Conservation (phyloP, 2,888 invertebrate genomes). For the Rhogogaster chlorosoma region DNA sequence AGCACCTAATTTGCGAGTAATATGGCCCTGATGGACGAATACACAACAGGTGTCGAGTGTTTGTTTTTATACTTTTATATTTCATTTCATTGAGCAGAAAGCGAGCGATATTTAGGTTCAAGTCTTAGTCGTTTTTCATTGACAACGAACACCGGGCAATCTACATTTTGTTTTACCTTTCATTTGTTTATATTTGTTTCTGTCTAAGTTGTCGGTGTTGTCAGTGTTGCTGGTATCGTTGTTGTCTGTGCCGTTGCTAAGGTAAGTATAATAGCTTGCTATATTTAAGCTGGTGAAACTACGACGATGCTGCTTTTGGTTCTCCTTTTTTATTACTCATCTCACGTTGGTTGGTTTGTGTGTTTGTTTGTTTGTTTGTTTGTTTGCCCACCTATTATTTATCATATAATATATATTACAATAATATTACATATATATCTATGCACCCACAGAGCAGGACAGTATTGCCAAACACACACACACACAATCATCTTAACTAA, state of each 20-base stretch:
- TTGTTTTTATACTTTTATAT: slow-evolving; percentile 22
- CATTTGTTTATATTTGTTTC: not conserved
- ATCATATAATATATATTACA: slow-evolving; percentile 73
- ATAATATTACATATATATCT: slow-evolving; percentile 72
- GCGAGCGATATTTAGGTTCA: slow-evolving; percentile 64
- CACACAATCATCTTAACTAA: not conserved
- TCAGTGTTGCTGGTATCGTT: not conserved
- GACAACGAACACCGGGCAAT: slow-evolving; percentile 61
- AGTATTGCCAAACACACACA: not conserved
- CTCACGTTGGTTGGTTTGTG: slow-evolving; percentile 50
- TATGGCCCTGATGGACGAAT: slow-evolving; percentile 58
- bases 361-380: slow-evolving; percentile 53
- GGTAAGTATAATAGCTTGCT: not conserved
- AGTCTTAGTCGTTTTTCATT: slow-evolving; percentile 61
- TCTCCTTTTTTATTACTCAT: slow-evolving; percentile 39
- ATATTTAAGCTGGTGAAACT: slow-evolving; percentile 13
- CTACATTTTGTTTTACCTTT: slow-evolving; percentile 13
- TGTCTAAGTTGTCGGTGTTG: not conserved
- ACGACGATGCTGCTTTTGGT: slow-evolving; percentile 2
- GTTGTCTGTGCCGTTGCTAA: not conserved
- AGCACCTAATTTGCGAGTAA: slow-evolving; percentile 58
- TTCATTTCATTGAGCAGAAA: slow-evolving; percentile 65
- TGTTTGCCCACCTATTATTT: slow-evolving; percentile 62
- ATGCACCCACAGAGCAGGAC: slow-evolving; percentile 16
- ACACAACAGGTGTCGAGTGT: slow-evolving; percentile 53